phyloP scores from a whole-genome alignment of 35 echinoderm and acorn worm species.

The Patiria miniata region DNA sequence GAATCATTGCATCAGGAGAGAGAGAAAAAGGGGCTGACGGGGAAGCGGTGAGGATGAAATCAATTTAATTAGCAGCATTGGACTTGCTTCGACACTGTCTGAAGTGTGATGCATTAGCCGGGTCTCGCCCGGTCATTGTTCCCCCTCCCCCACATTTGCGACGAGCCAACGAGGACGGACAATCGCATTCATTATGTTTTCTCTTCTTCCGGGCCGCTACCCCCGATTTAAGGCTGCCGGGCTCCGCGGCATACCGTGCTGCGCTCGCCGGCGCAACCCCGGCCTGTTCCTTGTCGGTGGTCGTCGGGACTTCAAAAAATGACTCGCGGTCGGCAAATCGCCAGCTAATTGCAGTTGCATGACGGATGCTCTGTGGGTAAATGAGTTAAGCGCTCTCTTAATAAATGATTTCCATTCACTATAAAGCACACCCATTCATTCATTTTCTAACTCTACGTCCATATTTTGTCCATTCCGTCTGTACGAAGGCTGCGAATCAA shows the following conservation, averaged over 20 bases:
- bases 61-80: conserved; percentile 16
- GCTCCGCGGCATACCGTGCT: background rate
- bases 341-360: conserved; percentile 7
- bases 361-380: conserved; percentile 16
- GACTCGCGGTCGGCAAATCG: conserved; percentile 18
- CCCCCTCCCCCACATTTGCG: conserved; percentile 6
- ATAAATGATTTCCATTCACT: background rate
- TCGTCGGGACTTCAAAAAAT: background rate
- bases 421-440: too few relatives aligned
- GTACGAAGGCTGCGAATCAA: too few relatives aligned
- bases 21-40: background rate
- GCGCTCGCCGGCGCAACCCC: too few relatives aligned
- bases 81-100: conserved; percentile 11
- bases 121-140: background rate
- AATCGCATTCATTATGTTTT: background rate
- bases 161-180: conserved; percentile 14
- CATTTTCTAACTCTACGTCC: too few relatives aligned
- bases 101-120: conserved; percentile 27
- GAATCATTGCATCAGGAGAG: background rate
- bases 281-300: too few relatives aligned
- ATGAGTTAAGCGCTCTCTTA: background rate
- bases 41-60: background rate
- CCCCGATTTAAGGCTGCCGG: background rate
- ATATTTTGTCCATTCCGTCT: too few relatives aligned
- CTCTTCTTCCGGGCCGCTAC: background rate